Conservation (phyloP, 2,888 invertebrate species). For the Hemicrepidius hirtus region DNA sequence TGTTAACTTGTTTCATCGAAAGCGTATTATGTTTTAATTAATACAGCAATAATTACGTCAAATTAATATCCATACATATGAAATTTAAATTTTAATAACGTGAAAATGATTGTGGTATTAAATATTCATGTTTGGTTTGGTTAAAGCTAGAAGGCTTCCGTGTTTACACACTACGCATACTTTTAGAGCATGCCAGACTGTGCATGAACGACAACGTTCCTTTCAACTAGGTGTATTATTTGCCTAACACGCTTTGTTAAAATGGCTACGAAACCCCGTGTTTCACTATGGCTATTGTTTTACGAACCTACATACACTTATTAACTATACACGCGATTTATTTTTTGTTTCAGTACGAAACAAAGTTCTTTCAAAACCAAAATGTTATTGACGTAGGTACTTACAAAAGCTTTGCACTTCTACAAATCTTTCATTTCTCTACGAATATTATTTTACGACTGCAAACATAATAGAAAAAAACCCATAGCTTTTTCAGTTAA, state of each 20-base stretch:
- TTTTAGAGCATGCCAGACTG: slow-evolving; percentile 7
- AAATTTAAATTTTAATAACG: slow-evolving; percentile 18
- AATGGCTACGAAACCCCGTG: slow-evolving; percentile 9
- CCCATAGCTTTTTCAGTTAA: too few relatives aligned
- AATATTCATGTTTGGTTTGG: slow-evolving; percentile 26
- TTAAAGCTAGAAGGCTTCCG: slow-evolving; percentile 18
- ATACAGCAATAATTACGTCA: slow-evolving; percentile 4
- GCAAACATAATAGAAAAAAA: too few relatives aligned
- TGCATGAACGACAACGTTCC: slow-evolving; percentile 16
- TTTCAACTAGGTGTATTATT: slow-evolving; percentile 27
- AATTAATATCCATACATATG: slow-evolving; percentile 9
- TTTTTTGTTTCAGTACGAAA: slow-evolving; percentile 22
- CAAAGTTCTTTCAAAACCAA: slow-evolving; percentile 5
- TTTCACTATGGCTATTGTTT: slow-evolving; percentile 23
- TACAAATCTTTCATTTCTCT: slow-evolving; percentile 1
- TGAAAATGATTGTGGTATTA: slow-evolving; percentile 12
- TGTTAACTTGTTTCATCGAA: background rate
- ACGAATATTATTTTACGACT: too few relatives aligned
- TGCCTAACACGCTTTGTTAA: slow-evolving; percentile 22
- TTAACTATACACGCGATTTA: slow-evolving; percentile 27
- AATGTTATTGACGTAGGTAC: background rate
- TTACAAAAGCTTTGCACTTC: slow-evolving; percentile 10
- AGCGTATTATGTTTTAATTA: slow-evolving; percentile 5
- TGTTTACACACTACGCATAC: slow-evolving; percentile 20
- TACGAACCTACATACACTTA: slow-evolving; percentile 17